Base-by-base conservation (phyloP, 2,888 invertebrate species). In the Lasiommata megera region DNA sequence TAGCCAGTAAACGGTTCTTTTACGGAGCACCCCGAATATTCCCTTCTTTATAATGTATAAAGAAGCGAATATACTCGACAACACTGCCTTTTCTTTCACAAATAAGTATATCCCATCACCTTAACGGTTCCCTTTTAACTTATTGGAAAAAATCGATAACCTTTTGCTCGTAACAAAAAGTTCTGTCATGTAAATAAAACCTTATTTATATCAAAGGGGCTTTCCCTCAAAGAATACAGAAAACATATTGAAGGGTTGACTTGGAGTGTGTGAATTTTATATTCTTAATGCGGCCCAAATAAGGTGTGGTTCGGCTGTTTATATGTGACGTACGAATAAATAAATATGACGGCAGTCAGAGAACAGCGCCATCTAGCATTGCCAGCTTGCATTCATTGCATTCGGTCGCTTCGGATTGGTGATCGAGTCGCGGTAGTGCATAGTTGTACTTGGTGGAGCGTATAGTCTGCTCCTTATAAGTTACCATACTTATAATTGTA, bases 61-160 rank as follows among this genome's bases (percentile, higher is more conserved):
- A n/a, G n/a, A n/a, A n/a, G n/a, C n/a, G n/a, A 56, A 44, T 50
- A 44, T 54, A 18, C 44, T 11, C 43, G 38, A 16, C 18, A 29
- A 31, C 52, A 29, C 17, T n/a, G 28, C 37, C 43, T 53, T 56
- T 46, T 38, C 46, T 29, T 14, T 50, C 44, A 50, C 48, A 56
- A 60, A 56, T 54, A 43, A 31, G 36, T 56, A 47, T 52, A 40
- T 47, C 31, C 44, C 34, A 16, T 40, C 52, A 38, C 48, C 56
- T 44, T 34, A 9, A 53, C 36, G 14, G 29, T 46, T 46, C 38
- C 48, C 56, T 46, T 38, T 53, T 31, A 44, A 41, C 37, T 48
- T 60, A 54, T 60, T 56, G 48, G 44, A 36, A n/a, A 51, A 46
- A 46, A 46, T 56, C 29, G 56, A 44, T 51, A 12, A n/a, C 11